A percentile compares a stretch with the other conserved stretches of the same genome.
These are phyloP conservation scores for Brachionichthys hirsutus DNA, from an alignment of 2,113 vertebrate genomes.

Conservation along the genomic window DNA sequence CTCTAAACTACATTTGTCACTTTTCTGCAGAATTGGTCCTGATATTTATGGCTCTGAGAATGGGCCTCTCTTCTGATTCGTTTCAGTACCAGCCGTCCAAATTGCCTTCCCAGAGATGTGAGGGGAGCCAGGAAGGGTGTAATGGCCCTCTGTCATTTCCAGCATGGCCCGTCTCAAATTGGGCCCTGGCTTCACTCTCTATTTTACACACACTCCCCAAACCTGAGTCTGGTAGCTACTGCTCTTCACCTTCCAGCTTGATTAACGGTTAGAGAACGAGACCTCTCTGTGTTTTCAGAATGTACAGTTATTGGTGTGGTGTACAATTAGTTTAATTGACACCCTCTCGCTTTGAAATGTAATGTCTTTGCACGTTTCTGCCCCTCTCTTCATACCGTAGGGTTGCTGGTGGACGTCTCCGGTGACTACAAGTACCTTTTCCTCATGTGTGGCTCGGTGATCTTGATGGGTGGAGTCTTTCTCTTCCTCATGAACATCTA, in stretches of 20 bases:
- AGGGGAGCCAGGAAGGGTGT: slow-evolving; percentile 40
- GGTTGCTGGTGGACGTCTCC: slow-evolving; percentile 77
- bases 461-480: slow-evolving; percentile 78
- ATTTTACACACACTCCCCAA: slow-evolving; percentile 16
- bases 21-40: slow-evolving; percentile 56
- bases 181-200: slow-evolving; percentile 19
- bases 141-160: slow-evolving; percentile 58
- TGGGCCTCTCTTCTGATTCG: slow-evolving; percentile 61
- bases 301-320: not conserved
- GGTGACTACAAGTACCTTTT: slow-evolving; percentile 82
- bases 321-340: not conserved
- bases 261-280: slow-evolving; percentile 8
- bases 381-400: slow-evolving; percentile 57
- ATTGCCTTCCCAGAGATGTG: slow-evolving; percentile 58
- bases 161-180: slow-evolving; percentile 50
- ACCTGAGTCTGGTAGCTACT: slow-evolving; percentile 18
- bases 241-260: slow-evolving; percentile 25
- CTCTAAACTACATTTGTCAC: slow-evolving; percentile 67
- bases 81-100: slow-evolving; percentile 63
- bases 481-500: slow-evolving; percentile 83
- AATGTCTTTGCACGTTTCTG: slow-evolving; percentile 11
- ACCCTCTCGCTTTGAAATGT: not conserved
- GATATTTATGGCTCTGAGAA: slow-evolving; percentile 61
- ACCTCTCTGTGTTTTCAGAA: not conserved
- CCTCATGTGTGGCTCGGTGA: slow-evolving; percentile 80